Evolutionary conservation across 2,888 invertebrate genomes (phyloP).

Genomic region (Polylopha cassiicola): DNA sequence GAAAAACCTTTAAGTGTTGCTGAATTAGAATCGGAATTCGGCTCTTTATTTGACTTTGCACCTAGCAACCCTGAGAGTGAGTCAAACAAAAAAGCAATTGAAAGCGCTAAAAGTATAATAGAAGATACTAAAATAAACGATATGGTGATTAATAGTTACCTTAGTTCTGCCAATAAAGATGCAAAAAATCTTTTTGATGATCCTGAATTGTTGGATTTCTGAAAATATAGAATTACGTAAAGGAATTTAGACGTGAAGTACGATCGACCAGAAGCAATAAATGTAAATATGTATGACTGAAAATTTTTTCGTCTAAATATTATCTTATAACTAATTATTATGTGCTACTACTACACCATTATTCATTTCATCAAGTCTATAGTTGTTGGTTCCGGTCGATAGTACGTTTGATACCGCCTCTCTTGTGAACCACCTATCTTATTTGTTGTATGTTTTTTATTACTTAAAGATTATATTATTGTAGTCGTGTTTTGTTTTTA

Average conservation of each 20-base stretch:
- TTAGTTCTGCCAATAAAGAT: conserved; percentile 5
- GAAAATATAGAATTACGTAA: neutral
- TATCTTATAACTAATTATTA: too few species aligned
- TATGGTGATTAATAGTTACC: conserved; percentile 16
- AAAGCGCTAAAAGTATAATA: conserved; percentile 38
- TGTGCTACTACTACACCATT: too few species aligned
- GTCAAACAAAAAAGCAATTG: conserved; percentile 30
- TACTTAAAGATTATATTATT: too few species aligned
- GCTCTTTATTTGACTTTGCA: conserved; percentile 19
- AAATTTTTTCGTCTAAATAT: too few species aligned
- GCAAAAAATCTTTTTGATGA: conserved; percentile 32
- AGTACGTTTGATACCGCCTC: conserved; percentile 16
- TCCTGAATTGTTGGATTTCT: conserved; percentile 26
- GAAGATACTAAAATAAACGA: conserved; percentile 36
- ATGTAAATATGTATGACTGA: too few species aligned
- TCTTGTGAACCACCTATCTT: too few species aligned
- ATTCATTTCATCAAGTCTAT: neutral
- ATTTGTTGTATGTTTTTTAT: too few species aligned
- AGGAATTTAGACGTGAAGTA: neutral
- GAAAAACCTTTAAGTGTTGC: conserved; percentile 10
- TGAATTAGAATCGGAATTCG: conserved; percentile 15
- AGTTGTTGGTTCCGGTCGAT: neutral
- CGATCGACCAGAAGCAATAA: neutral
- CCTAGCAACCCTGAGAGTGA: conserved; percentile 12
- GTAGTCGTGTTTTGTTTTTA: too few species aligned